These are phyloP conservation scores for Hiodon tergisus DNA, from an alignment of 2,113 vertebrate genomes.

Conservation along the genomic window DNA sequence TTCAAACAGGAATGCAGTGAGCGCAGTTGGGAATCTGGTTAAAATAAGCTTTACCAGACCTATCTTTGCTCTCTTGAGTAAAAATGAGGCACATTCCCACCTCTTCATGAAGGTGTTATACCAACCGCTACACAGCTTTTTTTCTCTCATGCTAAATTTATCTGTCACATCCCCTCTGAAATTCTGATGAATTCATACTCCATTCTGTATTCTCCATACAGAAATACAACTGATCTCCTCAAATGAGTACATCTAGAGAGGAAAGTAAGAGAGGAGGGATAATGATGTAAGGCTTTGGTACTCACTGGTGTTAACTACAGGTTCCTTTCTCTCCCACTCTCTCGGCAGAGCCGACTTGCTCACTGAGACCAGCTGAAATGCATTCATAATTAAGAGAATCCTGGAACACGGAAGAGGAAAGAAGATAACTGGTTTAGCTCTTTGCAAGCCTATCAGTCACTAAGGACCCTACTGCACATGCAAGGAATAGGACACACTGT, in stretches of 20 bases:
- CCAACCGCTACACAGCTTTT: too few relatives aligned
- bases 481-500: not conserved
- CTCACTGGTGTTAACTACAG: not conserved
- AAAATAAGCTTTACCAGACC: too few relatives aligned
- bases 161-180: not conserved
- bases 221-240: not conserved
- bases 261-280: not conserved
- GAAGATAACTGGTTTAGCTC: not conserved
- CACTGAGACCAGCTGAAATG: not conserved
- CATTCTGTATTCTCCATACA: not conserved
- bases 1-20: too few relatives aligned
- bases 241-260: not conserved
- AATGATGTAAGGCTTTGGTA: not conserved
- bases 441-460: not conserved
- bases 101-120: too few relatives aligned
- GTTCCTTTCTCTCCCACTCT: not conserved
- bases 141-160: not conserved
- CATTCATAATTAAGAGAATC: not conserved
- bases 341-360: not conserved
- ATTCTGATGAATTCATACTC: not conserved
- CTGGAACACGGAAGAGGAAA: not conserved
- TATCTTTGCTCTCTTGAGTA: too few relatives aligned
- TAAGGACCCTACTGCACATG: not conserved
- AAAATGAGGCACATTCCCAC: too few relatives aligned
- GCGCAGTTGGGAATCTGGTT: too few relatives aligned